These are phyloP conservation scores for Oncorhynchus mykiss DNA, from an alignment of 2,113 vertebrate species.

Conservation along the genomic window DNA sequence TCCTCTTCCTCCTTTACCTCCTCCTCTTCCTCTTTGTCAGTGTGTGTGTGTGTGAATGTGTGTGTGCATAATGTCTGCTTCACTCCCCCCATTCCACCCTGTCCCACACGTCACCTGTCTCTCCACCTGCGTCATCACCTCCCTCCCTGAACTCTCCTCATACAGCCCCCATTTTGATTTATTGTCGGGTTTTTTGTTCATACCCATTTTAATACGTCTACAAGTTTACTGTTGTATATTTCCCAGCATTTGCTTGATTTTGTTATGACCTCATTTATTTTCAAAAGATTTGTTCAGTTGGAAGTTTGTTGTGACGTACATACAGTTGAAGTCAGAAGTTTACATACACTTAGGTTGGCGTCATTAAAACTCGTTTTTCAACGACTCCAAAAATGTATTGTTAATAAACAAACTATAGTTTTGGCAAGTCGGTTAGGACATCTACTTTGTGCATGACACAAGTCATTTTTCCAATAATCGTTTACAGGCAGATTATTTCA, in stretches of 20 bases:
- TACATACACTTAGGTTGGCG: too few species aligned
- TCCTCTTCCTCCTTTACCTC: too few species aligned
- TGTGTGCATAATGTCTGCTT: constrained; percentile 76
- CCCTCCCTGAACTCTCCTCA: neutral
- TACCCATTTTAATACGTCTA: constrained; percentile 47
- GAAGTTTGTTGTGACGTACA: neutral
- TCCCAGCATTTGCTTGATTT: constrained; percentile 37
- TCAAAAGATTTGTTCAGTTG: neutral
- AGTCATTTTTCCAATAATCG: too few species aligned
- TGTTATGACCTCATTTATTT: constrained; percentile 69
- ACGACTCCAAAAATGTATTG: too few species aligned
- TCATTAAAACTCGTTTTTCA: too few species aligned
- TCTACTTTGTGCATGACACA: too few species aligned
- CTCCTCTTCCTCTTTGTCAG: constrained; percentile 15
- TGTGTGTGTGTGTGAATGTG: constrained; percentile 3
- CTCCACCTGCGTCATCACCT: neutral
- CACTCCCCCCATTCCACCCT: constrained; percentile 7
- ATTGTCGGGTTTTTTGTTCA: neutral
- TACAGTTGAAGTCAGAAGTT: too few species aligned
- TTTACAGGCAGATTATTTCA: too few species aligned
- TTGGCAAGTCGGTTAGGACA: too few species aligned
- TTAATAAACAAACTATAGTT: too few species aligned
- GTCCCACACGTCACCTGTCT: constrained; percentile 10
- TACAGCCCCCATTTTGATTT: neutral
- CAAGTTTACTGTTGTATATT: neutral